Percentiles rank a stretch among this genome's conserved stretches.
These are phyloP conservation scores for Aegypius monachus DNA, from an alignment of 2,113 vertebrate species.

Conservation along the genomic window DNA sequence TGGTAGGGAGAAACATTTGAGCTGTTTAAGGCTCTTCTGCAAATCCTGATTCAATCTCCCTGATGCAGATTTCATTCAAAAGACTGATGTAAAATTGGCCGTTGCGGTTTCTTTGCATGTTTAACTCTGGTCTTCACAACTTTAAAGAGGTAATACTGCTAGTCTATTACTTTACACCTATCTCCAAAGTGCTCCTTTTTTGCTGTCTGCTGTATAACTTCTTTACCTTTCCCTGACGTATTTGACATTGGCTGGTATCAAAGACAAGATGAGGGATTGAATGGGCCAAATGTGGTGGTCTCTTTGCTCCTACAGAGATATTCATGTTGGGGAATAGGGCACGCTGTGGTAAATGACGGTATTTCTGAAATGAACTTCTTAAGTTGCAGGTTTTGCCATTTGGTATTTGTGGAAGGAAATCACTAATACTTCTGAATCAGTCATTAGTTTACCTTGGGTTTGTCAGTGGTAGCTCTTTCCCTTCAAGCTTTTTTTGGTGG, in stretches of 20 bases:
- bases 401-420: neutral
- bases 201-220: neutral
- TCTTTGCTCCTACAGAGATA: neutral
- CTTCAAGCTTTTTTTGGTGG: neutral
- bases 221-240: neutral
- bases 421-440: neutral
- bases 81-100: neutral
- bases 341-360: fast-evolving
- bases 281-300: neutral
- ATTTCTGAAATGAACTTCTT: neutral
- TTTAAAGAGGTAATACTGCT: neutral
- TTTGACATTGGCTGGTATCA: neutral
- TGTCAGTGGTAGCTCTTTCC: neutral
- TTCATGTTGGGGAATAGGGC: neutral
- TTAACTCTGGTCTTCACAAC: neutral
- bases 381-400: neutral
- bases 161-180: neutral
- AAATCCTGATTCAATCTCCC: neutral
- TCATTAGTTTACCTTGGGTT: neutral
- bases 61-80: neutral
- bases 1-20: neutral
- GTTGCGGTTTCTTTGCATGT: neutral
- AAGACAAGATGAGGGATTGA: neutral
- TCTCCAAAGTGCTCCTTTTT: neutral
- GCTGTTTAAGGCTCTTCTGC: neutral